Conservation (phyloP, 2,888 invertebrate genomes). For the Baccha elongata region DNA sequence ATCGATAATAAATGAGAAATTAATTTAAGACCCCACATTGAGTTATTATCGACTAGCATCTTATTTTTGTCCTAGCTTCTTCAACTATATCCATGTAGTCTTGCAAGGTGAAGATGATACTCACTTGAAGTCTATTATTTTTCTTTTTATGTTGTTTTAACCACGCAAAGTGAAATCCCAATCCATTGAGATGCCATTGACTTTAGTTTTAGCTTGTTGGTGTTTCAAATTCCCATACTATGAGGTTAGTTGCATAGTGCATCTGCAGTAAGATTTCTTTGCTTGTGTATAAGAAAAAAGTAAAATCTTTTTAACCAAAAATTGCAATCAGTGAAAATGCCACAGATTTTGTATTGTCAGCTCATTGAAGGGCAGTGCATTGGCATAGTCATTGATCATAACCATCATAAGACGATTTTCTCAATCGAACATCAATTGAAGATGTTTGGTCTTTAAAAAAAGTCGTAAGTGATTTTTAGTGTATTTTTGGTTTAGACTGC, state of each 20-base stretch:
- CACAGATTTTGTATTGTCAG: slow-evolving; percentile 8
- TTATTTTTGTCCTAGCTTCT: background rate
- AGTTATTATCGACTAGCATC: slow-evolving; percentile 34
- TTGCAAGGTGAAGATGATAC: slow-evolving; percentile 44
- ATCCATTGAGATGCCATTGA: slow-evolving; percentile 65
- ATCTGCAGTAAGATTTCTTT: slow-evolving; percentile 20
- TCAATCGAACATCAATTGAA: slow-evolving; percentile 7
- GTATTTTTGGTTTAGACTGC: background rate
- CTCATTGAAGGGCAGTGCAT: slow-evolving; percentile 32
- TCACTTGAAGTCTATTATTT: background rate
- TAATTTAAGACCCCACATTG: slow-evolving; percentile 42
- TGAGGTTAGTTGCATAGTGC: background rate
- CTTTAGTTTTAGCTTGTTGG: slow-evolving; percentile 22
- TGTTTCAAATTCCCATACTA: slow-evolving; percentile 31
- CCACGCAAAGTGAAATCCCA: slow-evolving; percentile 62
- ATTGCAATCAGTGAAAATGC: slow-evolving; percentile 20
- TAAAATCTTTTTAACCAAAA: slow-evolving; percentile 25
- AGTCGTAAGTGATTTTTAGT: background rate
- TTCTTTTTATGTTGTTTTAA: slow-evolving; percentile 17
- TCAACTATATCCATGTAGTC: background rate
- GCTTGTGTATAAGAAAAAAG: background rate
- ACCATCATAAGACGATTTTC: slow-evolving; percentile 33
- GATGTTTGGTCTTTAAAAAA: slow-evolving; percentile 2
- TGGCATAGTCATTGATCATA: background rate
- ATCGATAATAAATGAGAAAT: slow-evolving; percentile 52